Percentiles rank a stretch among this genome's conserved stretches.
These are phyloP conservation scores for Gallinago jamesoni DNA, from an alignment of 2,113 vertebrate genomes.

Conservation along the genomic window DNA sequence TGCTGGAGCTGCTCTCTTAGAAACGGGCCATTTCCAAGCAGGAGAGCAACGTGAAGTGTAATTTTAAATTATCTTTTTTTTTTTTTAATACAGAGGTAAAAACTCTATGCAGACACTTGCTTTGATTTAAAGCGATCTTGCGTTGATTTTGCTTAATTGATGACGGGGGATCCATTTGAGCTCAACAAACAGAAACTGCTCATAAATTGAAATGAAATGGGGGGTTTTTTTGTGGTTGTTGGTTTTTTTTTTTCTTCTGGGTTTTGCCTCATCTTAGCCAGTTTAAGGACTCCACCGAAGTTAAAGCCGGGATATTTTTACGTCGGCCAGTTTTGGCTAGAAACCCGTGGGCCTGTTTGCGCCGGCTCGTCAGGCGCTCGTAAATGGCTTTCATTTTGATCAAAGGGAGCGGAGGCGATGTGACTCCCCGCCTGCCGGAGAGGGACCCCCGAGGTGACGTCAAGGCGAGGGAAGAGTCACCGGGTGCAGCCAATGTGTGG, in stretches of 20 bases:
- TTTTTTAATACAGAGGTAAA: not conserved
- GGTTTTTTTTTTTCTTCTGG: not conserved
- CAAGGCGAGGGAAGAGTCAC: not conserved
- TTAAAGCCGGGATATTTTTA: not conserved
- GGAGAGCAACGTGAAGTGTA: not conserved
- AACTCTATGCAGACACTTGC: not conserved
- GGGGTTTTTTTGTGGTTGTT: too few species aligned
- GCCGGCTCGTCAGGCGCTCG: not conserved
- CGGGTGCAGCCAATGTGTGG: not conserved
- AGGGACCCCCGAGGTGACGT: not conserved
- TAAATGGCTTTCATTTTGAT: slow-evolving; percentile 32
- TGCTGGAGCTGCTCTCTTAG: not conserved
- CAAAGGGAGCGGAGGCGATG: not conserved
- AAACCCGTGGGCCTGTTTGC: not conserved
- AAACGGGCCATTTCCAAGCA: not conserved
- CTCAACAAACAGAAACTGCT: not conserved
- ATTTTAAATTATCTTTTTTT: not conserved
- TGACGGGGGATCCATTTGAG: not conserved
- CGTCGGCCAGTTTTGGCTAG: not conserved
- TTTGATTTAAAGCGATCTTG: not conserved
- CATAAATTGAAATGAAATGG: not conserved
- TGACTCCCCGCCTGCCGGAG: not conserved
- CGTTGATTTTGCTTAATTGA: not conserved
- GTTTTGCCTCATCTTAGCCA: not conserved
- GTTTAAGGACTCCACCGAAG: not conserved